phyloP scores from a whole-genome alignment of 2,888 invertebrate genomes.

The Dicycla oo region DNA sequence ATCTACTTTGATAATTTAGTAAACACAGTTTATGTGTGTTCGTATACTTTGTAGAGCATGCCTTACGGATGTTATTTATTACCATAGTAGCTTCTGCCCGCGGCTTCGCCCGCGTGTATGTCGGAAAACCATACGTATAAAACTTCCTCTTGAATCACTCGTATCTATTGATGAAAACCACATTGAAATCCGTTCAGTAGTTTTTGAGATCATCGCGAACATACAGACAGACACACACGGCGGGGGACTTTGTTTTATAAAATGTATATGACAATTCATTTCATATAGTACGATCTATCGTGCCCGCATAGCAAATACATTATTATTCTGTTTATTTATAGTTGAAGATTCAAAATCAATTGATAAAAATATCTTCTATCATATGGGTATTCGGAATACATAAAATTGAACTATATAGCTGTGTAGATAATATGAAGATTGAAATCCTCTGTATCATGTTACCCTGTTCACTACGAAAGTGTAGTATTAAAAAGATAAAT shows the following conservation, averaged over 20 bases:
- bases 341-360: constrained; percentile 46
- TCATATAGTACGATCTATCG: constrained; percentile 13
- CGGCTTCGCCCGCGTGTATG: too few relatives aligned
- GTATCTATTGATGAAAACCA: too few relatives aligned
- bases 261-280: constrained; percentile 34
- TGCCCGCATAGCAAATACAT: constrained; percentile 31
- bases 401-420: constrained; percentile 69
- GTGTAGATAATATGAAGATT: constrained; percentile 68
- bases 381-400: constrained; percentile 68
- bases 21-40: constrained; percentile 55
- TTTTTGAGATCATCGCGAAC: too few relatives aligned
- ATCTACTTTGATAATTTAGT: constrained; percentile 52
- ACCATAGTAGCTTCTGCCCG: too few relatives aligned
- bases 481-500: constrained; percentile 67
- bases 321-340: constrained; percentile 27
- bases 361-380: constrained; percentile 54
- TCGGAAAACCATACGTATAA: too few relatives aligned
- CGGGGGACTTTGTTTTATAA: too few relatives aligned
- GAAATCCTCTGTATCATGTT: constrained; percentile 73
- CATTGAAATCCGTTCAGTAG: too few relatives aligned
- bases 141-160: too few relatives aligned
- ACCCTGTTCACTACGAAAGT: constrained; percentile 81
- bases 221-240: too few relatives aligned
- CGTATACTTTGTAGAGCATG: constrained; percentile 64
- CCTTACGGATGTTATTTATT: constrained; percentile 49